Conservation (phyloP, 2,113 vertebrate genomes). For the Lamprotornis superbus region DNA sequence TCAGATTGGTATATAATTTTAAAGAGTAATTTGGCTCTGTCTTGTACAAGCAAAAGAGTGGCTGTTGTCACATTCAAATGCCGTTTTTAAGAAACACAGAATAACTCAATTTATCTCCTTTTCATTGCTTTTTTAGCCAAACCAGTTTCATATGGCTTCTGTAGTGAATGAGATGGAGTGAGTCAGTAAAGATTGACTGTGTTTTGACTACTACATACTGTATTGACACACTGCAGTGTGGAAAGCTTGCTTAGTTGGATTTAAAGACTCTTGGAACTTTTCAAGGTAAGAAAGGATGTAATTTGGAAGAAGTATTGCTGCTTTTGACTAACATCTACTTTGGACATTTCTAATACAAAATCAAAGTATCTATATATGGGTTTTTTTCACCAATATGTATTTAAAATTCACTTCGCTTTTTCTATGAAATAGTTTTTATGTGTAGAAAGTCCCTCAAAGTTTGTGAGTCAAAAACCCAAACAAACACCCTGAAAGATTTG, state of each 20-base stretch:
- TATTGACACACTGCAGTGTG: neutral
- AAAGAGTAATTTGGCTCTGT: neutral
- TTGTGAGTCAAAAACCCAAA: neutral
- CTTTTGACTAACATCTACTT: neutral
- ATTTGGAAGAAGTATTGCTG: neutral
- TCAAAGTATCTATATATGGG: neutral
- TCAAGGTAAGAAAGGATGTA: neutral
- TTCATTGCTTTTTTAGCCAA: neutral
- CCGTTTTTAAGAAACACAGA: neutral
- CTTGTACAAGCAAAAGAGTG: neutral
- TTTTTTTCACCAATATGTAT: neutral
- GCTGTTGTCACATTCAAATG: neutral
- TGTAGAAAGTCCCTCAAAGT: neutral
- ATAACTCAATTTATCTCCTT: neutral
- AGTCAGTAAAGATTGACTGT: neutral
- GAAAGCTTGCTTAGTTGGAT: neutral
- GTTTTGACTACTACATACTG: neutral
- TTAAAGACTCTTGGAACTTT: neutral
- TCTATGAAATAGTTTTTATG: neutral
- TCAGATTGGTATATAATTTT: neutral
- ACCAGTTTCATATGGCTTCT: neutral
- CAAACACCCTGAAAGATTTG: neutral
- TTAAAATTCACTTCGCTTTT: neutral
- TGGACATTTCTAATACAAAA: neutral
- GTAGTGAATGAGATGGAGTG: neutral